These are phyloP conservation scores for Serinus canaria DNA, from an alignment of 2,113 vertebrate species.

Conservation along the genomic window DNA sequence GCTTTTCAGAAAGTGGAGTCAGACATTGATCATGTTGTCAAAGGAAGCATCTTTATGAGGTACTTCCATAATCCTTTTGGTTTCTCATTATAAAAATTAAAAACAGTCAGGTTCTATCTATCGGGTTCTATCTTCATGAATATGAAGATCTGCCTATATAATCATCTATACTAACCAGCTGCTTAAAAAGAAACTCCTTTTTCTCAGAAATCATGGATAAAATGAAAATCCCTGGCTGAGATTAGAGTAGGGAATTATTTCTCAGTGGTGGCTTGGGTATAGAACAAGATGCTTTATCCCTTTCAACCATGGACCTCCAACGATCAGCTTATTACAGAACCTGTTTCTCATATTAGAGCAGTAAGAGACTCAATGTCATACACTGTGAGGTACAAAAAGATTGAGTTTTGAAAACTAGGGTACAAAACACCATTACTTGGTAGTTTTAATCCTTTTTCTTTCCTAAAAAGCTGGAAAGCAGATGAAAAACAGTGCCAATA, in stretches of 20 bases:
- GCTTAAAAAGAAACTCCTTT: neutral
- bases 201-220: neutral
- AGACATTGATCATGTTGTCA: neutral
- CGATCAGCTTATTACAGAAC: neutral
- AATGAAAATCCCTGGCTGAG: neutral
- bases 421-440: neutral
- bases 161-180: neutral
- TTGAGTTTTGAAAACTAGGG: neutral
- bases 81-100: neutral
- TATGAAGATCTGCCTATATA: neutral
- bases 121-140: neutral
- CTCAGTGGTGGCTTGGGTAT: neutral
- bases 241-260: neutral
- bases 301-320: neutral
- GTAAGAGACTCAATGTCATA: neutral
- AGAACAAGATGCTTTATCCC: neutral
- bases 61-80: neutral
- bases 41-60: neutral
- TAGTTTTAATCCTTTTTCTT: neutral
- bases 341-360: neutral
- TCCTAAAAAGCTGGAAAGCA: neutral
- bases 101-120: neutral
- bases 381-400: neutral
- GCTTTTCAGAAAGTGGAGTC: neutral
- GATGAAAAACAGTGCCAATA: neutral